Evolutionary conservation across 2,888 invertebrate species (phyloP), one percentile per base, ranked within the genome.

Genomic region (Oscheius sp.): DNA sequence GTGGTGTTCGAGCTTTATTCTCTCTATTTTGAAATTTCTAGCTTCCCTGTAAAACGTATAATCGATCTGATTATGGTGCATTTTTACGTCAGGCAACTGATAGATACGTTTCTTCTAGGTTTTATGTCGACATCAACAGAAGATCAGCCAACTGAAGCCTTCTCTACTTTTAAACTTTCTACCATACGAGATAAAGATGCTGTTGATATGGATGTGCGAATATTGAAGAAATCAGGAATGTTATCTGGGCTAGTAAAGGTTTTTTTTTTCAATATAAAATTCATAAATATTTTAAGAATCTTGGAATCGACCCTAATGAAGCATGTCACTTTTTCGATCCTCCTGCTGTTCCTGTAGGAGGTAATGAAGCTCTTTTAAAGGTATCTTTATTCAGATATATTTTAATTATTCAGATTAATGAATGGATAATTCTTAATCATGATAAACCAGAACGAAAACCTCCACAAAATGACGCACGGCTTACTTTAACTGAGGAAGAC

Each of bases 361-460:
- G 17, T 17, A 22, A 47, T 4, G 47, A 47, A 4, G 47, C 44
- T 6, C 20, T 59, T 12, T 17, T 41, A 41, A 57, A 57, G 38
- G 57, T 36, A 57, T 36, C 8, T 9, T 36, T 36, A n/a, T 47
- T 24, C 22, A 24, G 4, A 20, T 24, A 17, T 5, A 6, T 22
- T 47, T 20, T 12, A 47, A n/a, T n/a, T 4, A 20, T 47, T 47
- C 24, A 59, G 59, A 26, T 59, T 3, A 20, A 8, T n/a, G 59
- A 59, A 44, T 59, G 59, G 59, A 8, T 20, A 9, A 26, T n/a
- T 5, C 6, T 28, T 9, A 59, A 59, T 17, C 44, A 44, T 45
- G 59, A 56, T 33, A 56, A 56, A 14, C 36, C 36, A 5, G 36
- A 9, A 3, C 8, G 33, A 9, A 24, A 32, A 17, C 24, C 49